A percentile compares a stretch with the other conserved stretches of the same genome.
Evolutionary conservation across 2,797 vertebrate species (phyloP).

Genomic region (Lophotriccus pileatus): DNA sequence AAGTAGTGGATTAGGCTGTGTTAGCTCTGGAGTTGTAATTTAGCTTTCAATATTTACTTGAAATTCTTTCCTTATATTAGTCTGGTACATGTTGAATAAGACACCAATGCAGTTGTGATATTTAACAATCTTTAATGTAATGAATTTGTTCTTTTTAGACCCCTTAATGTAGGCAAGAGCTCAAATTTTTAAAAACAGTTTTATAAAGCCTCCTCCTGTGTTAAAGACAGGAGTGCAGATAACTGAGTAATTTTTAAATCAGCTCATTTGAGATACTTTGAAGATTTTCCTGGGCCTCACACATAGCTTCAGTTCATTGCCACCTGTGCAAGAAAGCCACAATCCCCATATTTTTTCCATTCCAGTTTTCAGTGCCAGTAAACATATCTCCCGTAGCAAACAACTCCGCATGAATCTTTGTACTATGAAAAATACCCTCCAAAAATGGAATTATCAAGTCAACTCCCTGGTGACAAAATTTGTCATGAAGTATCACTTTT

Average conservation of each 20-base stretch:
- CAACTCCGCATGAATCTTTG: not conserved
- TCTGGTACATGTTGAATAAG: not conserved
- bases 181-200: not conserved
- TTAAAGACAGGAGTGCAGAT: not conserved
- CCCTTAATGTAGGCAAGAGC: not conserved
- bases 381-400: not conserved
- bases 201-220: not conserved
- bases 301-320: not conserved
- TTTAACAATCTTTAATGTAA: not conserved
- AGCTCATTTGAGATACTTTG: not conserved
- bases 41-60: conserved; percentile 1
- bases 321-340: not conserved
- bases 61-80: not conserved
- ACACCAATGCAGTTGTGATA: not conserved
- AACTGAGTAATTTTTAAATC: not conserved
- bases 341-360: not conserved
- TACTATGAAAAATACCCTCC: not conserved
- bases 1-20: not conserved
- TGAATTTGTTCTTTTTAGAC: not conserved
- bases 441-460: not conserved
- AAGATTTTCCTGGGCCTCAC: not conserved
- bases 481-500: conserved; percentile 1
- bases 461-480: not conserved
- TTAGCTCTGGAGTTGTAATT: not conserved
- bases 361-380: not conserved